Conservation (phyloP, 2,888 invertebrate genomes). For the Drosophila falleni region DNA sequence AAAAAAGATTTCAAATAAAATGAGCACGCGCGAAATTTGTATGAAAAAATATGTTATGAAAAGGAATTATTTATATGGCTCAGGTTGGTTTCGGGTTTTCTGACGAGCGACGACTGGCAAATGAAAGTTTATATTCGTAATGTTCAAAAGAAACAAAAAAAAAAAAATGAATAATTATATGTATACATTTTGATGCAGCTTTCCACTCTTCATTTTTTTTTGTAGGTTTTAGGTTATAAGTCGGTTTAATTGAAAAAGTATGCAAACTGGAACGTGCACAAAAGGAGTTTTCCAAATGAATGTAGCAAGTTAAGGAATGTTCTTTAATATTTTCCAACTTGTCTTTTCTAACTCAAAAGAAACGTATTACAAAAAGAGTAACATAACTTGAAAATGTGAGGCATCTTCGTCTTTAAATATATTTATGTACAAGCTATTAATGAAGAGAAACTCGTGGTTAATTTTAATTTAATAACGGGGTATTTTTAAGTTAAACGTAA, state of each 20-base stretch:
- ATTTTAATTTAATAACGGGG: not conserved
- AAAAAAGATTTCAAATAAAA: conserved; percentile 41
- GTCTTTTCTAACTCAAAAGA: not conserved
- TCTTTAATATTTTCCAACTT: not conserved
- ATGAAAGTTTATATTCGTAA: conserved; percentile 53
- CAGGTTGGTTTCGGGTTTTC: conserved; percentile 38
- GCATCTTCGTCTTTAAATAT: no score
- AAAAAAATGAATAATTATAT: conserved; percentile 31
- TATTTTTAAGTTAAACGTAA: not conserved
- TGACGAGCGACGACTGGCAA: conserved; percentile 29
- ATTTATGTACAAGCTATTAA: no score
- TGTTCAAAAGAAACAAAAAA: conserved; percentile 20
- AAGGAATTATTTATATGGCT: conserved; percentile 74
- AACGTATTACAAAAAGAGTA: no score
- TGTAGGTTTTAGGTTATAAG: conserved; percentile 17
- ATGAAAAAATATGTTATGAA: conserved; percentile 65
- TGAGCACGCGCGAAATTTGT: conserved; percentile 56
- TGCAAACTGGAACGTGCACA: conserved; percentile 28
- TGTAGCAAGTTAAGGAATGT: not conserved
- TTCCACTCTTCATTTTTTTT: conserved; percentile 29
- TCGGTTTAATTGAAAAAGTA: conserved; percentile 55
- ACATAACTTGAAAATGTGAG: no score
- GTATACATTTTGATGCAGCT: conserved; percentile 32
- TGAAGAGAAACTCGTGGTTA: no score
- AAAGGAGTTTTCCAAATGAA: not conserved